Percentiles rank a stretch among this genome's conserved stretches.
Evolutionary conservation across 1,140 invertebrate genomes (phyloP).

Genomic region (Papilio machaon): DNA sequence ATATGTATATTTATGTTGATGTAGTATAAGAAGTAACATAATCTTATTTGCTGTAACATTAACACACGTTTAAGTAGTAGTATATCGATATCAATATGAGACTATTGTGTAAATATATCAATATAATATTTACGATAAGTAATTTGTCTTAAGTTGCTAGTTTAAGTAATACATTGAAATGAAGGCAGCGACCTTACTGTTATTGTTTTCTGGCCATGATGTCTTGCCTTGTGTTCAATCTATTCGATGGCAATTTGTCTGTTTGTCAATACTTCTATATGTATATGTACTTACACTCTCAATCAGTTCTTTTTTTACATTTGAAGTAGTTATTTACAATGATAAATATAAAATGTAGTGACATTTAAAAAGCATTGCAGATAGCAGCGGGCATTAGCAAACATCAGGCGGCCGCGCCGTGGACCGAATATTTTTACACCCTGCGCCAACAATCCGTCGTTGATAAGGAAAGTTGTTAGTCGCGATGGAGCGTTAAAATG

Average conservation of each 20-base stretch:
- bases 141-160: slow-evolving; percentile 39
- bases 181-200: slow-evolving; percentile 50
- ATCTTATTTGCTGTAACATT: not conserved
- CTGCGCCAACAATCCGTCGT: slow-evolving; percentile 66
- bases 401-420: slow-evolving; percentile 54
- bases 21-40: not conserved
- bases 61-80: not conserved
- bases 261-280: not conserved
- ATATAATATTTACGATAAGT: not conserved
- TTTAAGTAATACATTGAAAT: slow-evolving; percentile 40
- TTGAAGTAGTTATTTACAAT: not conserved
- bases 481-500: slow-evolving; percentile 59
- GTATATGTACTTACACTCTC: not conserved
- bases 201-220: slow-evolving; percentile 53
- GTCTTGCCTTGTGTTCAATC: slow-evolving; percentile 44
- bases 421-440: slow-evolving; percentile 74
- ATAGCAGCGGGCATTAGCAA: slow-evolving; percentile 47
- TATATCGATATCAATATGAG: not conserved
- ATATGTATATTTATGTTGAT: too few relatives aligned
- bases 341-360: not conserved
- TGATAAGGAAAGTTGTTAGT: slow-evolving; percentile 72
- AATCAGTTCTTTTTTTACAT: not conserved
- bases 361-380: slow-evolving; percentile 38
- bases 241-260: slow-evolving; percentile 22
- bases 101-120: too few relatives aligned